Base-by-base conservation (phyloP, 1,140 invertebrate species). In the Ridgeia piscesae region DNA sequence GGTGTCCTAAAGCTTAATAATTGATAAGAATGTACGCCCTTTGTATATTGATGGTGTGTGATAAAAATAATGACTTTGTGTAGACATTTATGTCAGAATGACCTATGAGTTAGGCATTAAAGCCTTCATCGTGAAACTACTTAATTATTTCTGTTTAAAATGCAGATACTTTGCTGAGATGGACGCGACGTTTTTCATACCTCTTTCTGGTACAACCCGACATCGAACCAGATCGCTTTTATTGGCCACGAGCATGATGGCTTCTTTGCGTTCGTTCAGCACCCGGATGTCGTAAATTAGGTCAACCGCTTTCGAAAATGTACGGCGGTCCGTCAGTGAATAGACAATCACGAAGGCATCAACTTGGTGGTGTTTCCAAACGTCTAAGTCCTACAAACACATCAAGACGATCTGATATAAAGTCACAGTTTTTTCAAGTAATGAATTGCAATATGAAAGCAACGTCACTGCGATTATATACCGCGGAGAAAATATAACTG, bases 331-430 rank as follows among this genome's bases (percentile, higher is more conserved):
- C 17, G 98, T 97, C 48, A 98, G 98, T 6, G 98, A 98, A 96
- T 99, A 99, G 1, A 99, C 98, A 93, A 99, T 97, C 94, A 98
- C 98, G 96, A 98, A 99, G 8, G 98, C 98, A 95, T 99, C 98
- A 0, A 98, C 98, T 35, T 93, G 88, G 58, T 93, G 58, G 58
- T 77, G 58, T 77, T 77, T 77, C 58, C 58, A 77, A 77, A 77
- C 58, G 58, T 77, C 58, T 77, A 77, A 31, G 58, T 77, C 58
- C 58, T 77, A 21, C 27, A 77, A 77, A 77, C 58, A 77, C 27
- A 77, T 77, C 58, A 77, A 27, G 58, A 77, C 58, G 27, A 77
- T 27, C 0, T 9, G 27, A 77, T 21, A 77, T 77, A 27, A 77
- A 77, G 11, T 9, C 58, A 31, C 17, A 27, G 58, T 77, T 77